Conservation (phyloP, 2,888 invertebrate genomes). For the Apomyelois bistriatella region DNA sequence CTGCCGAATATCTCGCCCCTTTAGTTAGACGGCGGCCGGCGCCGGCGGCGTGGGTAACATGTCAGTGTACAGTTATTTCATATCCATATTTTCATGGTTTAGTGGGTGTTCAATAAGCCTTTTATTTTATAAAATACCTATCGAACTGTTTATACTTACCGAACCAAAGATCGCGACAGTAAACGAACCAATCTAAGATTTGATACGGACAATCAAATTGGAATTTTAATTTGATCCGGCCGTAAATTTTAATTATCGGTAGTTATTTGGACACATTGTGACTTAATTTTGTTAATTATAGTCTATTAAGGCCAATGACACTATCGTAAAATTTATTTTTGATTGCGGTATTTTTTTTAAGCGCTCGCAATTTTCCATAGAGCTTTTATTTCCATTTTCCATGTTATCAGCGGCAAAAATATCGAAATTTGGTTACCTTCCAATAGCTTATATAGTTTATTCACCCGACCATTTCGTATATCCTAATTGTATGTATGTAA, state of each 20-base stretch:
- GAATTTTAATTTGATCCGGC: conserved; percentile 39
- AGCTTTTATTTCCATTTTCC: no score
- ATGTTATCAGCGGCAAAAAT: no score
- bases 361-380: conserved; percentile 8
- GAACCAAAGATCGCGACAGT: conserved; percentile 27
- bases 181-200: conserved; percentile 36
- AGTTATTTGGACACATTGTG: conserved; percentile 15
- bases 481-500: no score
- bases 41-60: no score
- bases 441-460: no score
- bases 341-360: neutral
- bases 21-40: no score
- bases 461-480: no score
- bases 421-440: no score
- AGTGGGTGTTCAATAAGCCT: conserved; percentile 3
- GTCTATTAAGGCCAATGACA: conserved; percentile 41
- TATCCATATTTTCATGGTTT: neutral
- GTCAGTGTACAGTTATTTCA: neutral
- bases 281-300: conserved; percentile 22
- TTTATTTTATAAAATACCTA: neutral
- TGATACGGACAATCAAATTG: conserved; percentile 33
- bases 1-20: no score
- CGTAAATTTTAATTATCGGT: conserved; percentile 35
- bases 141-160: conserved; percentile 3
- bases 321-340: neutral